Evolutionary conservation across 2,888 invertebrate species (phyloP).

Genomic region (Drosophila pseudotalamancana): DNA sequence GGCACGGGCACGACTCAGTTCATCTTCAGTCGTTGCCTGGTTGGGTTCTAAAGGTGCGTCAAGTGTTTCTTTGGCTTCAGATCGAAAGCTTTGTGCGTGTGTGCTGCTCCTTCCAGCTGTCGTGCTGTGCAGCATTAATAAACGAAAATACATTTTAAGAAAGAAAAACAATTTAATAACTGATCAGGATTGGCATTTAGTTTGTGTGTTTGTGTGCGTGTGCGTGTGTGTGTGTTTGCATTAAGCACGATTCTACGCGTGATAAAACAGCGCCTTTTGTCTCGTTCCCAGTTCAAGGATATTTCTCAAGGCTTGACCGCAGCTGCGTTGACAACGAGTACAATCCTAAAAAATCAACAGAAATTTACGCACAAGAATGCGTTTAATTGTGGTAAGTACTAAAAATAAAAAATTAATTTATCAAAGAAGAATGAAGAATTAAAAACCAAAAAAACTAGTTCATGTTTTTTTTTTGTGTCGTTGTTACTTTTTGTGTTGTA

Average conservation of each 20-base stretch:
- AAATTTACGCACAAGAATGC: conserved; percentile 47
- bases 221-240: conserved; percentile 18
- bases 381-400: conserved; percentile 65
- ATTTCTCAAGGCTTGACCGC: conserved; percentile 36
- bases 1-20: conserved; percentile 82
- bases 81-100: conserved; percentile 28
- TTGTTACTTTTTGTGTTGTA: not conserved
- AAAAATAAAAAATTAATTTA: not conserved
- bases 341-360: not conserved
- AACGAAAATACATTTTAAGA: conserved; percentile 1
- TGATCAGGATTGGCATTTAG: conserved; percentile 38
- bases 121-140: not conserved
- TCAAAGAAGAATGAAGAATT: conserved; percentile 3
- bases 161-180: conserved; percentile 24
- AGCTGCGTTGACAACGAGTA: conserved; percentile 9
- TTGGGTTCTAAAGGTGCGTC: conserved; percentile 57
- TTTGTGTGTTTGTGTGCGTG: conserved; percentile 20
- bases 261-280: conserved; percentile 48
- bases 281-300: conserved; percentile 74
- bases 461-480: conserved; percentile 3
- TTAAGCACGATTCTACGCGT: conserved; percentile 19
- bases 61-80: conserved; percentile 8
- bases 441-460: conserved; percentile 54
- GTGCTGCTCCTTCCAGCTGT: conserved; percentile 15
- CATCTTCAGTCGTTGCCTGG: conserved; percentile 81